Conservation (phyloP, 2,888 invertebrate genomes). For the Altica lythri region DNA sequence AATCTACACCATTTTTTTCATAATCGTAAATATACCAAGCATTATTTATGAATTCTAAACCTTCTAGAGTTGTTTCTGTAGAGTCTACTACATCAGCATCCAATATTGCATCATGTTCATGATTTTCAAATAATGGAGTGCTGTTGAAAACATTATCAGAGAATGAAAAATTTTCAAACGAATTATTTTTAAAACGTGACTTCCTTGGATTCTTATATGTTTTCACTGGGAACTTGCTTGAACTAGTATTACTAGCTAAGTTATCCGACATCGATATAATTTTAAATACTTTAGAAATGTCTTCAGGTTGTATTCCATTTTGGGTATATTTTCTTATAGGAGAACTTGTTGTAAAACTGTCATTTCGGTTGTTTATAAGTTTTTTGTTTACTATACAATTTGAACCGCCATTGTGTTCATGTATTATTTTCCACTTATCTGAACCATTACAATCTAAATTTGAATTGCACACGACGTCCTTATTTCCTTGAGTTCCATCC, state of each 20-base stretch:
- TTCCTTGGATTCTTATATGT: slow-evolving; percentile 49
- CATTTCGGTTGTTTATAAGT: too few relatives aligned
- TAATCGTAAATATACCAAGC: slow-evolving; percentile 34
- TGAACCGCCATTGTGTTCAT: too few relatives aligned
- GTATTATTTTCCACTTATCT: too few relatives aligned
- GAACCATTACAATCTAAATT: too few relatives aligned
- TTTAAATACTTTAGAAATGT: slow-evolving; percentile 47
- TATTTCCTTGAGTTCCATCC: too few relatives aligned
- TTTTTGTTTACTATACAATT: too few relatives aligned
- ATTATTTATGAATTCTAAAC: slow-evolving; percentile 30
- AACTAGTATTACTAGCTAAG: neutral
- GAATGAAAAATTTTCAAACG: slow-evolving; percentile 49
- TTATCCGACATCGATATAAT: slow-evolving; percentile 44
- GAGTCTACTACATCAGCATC: slow-evolving; percentile 39
- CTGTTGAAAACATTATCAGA: slow-evolving; percentile 50
- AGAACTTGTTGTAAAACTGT: too few relatives aligned
- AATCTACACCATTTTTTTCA: slow-evolving; percentile 9
- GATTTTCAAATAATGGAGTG: slow-evolving; percentile 36
- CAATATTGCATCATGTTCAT: slow-evolving; percentile 28
- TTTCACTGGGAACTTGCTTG: slow-evolving; percentile 36
- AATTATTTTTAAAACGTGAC: slow-evolving; percentile 30
- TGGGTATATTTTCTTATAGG: too few relatives aligned
- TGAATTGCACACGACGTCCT: too few relatives aligned
- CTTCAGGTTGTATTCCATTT: slow-evolving; percentile 27
- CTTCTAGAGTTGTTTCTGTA: slow-evolving; percentile 34